A percentile compares a stretch with the other conserved stretches of the same genome.
phyloP scores from a whole-genome alignment of 2,797 vertebrate genomes.

The Trematomus bernacchii region DNA sequence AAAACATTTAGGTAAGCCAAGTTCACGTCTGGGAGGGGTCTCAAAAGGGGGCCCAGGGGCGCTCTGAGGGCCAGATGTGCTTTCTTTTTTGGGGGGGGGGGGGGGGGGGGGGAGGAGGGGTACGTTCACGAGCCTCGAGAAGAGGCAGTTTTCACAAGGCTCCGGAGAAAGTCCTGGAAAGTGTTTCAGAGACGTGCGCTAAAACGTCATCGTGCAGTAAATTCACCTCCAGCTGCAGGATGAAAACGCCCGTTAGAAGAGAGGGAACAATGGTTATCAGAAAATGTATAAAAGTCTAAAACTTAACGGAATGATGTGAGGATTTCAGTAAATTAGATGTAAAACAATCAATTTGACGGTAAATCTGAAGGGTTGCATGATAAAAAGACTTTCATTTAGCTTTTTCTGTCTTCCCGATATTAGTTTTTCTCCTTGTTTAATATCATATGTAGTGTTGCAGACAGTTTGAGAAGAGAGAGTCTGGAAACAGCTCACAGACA shows the following conservation, averaged over 20 bases:
- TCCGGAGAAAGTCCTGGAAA: conserved; percentile 49
- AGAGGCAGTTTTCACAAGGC: conserved; percentile 45
- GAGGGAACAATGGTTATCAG: not conserved
- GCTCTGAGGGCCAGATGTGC: conserved; percentile 83
- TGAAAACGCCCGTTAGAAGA: not conserved
- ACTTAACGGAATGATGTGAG: not conserved
- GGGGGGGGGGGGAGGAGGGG: conserved; percentile 38
- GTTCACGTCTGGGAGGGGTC: conserved; percentile 81
- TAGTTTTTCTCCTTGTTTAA: not conserved
- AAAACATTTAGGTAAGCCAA: conserved; percentile 85
- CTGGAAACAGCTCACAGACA: not conserved
- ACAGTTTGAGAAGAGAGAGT: not conserved
- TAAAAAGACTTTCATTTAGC: not conserved
- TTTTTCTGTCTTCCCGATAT: not conserved
- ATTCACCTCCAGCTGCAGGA: conserved; percentile 13
- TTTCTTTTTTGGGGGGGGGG: conserved; percentile 27
- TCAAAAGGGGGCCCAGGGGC: conserved; percentile 62
- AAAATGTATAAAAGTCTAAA: not conserved
- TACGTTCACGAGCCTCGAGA: conserved; percentile 36
- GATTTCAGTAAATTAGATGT: not conserved
- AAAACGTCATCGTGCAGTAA: conserved; percentile 9
- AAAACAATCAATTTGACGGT: not conserved
- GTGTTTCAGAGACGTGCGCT: conserved; percentile 5
- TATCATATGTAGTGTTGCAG: not conserved
- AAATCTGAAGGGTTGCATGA: not conserved